Evolutionary conservation across 2,113 vertebrate species (phyloP).

Genomic region (Elephas maximus): DNA sequence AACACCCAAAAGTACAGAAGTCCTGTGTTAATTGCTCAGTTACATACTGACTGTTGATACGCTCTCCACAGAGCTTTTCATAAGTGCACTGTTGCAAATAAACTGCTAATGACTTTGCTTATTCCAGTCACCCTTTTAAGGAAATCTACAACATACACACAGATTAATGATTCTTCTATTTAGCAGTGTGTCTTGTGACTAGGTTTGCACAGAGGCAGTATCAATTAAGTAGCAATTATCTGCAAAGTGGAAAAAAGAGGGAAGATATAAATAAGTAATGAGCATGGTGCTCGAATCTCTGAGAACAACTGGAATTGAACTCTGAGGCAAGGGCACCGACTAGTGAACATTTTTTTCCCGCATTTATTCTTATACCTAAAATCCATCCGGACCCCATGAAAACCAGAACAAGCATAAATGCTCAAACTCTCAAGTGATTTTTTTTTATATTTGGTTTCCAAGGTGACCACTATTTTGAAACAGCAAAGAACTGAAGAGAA

Average conservation of each 20-base stretch:
- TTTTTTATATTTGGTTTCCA: slow-evolving; percentile 52
- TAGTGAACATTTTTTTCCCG: slow-evolving; percentile 85
- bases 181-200: slow-evolving; percentile 87
- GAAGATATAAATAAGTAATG: slow-evolving; percentile 90
- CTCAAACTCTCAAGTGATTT: neutral
- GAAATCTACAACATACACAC: slow-evolving; percentile 87
- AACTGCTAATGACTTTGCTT: slow-evolving; percentile 92
- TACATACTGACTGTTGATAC: slow-evolving; percentile 89
- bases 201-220: slow-evolving; percentile 87
- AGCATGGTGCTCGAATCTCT: slow-evolving; percentile 85
- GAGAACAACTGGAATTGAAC: slow-evolving; percentile 87
- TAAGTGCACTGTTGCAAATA: slow-evolving; percentile 91
- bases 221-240: slow-evolving; percentile 92
- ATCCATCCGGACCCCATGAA: slow-evolving; percentile 58
- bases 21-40: slow-evolving; percentile 90
- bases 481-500: slow-evolving; percentile 67
- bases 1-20: slow-evolving; percentile 89
- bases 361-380: slow-evolving; percentile 81
- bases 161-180: slow-evolving; percentile 90
- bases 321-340: slow-evolving; percentile 89
- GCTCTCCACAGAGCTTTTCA: slow-evolving; percentile 88
- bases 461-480: slow-evolving; percentile 72
- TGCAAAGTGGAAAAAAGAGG: slow-evolving; percentile 86
- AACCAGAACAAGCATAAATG: slow-evolving; percentile 45
- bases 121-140: slow-evolving; percentile 87